Base-by-base conservation (phyloP, 2,113 vertebrate species). In the Oriolus oriolus region DNA sequence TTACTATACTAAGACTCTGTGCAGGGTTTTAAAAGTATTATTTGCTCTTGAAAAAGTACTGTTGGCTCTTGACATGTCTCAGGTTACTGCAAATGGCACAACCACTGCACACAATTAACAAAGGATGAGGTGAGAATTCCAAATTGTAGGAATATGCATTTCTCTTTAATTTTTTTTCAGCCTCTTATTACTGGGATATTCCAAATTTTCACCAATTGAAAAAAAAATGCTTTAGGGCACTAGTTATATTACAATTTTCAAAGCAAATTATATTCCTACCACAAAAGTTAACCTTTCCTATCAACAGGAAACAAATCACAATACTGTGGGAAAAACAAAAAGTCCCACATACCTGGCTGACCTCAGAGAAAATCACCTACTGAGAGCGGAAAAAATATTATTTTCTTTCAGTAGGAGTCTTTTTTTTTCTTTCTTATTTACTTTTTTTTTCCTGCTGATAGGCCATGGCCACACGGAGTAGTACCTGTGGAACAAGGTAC, bases 291-390 rank as follows among this genome's bases (percentile, higher is more conserved):
- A 68, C 23, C 81, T 59, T 82, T 96, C 63, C 33, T 94, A 60
- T 91, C 69, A 57, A 87, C 1, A 16, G 47, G 73, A 96, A 95
- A 61, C 18, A 78, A 93, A 93, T 52, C 37, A 84, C 63, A 92
- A n/a, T 65, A 69, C 19, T 83, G 61, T 91, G 94, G 71, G 84
- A 78, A 92, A 93, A 84, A 78, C 54, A 84, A 64, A 64, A 90
- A 93, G 50, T 87, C 44, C 60, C 49, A 56, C 57, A 60, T 71
- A 92, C 80, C 88, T 94, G 93, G 74, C 84, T 96, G 86, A 93
- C 66, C 82, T 96, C 49, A 71, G 33, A 89, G 47, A 85, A 94
- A 86, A 89, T 88, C n/a, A 17, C 80, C 80, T 83, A 41, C 66
- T 75, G 86, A 71, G 78, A 85, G 18, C 22, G 9, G 8, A 30